phyloP scores from a whole-genome alignment of 2,888 invertebrate genomes.

The Marasmarcha lunaedactyla region DNA sequence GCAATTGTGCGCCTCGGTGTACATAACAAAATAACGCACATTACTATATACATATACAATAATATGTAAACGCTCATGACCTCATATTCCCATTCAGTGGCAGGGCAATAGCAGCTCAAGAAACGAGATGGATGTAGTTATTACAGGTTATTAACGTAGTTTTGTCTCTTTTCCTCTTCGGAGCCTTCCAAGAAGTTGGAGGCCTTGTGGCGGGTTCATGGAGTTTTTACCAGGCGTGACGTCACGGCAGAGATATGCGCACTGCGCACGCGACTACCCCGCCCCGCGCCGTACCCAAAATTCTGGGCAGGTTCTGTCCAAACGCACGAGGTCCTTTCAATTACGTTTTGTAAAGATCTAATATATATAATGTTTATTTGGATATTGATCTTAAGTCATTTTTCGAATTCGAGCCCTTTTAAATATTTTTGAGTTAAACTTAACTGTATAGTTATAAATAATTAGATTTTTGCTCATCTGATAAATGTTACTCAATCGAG shows the following conservation, averaged over 20 bases:
- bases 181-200: conserved; percentile 14
- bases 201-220: conserved; percentile 60
- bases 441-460: no score
- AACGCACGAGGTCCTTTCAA: no score
- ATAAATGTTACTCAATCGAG: no score
- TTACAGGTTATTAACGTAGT: not conserved
- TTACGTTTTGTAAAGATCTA: no score
- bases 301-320: not conserved
- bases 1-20: conserved; percentile 19
- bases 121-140: not conserved
- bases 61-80: conserved; percentile 32
- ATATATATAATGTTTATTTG: no score
- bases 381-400: no score
- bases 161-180: not conserved
- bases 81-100: conserved; percentile 2
- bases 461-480: no score
- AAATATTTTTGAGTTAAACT: no score
- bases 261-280: conserved; percentile 45
- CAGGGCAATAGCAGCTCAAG: not conserved
- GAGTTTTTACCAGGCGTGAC: conserved; percentile 57
- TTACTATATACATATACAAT: conserved; percentile 35
- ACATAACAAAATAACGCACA: conserved; percentile 25
- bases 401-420: no score
- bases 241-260: conserved; percentile 59
- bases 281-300: conserved; percentile 13